Base-by-base conservation (phyloP, 1,140 invertebrate species). In the Eupristina koningsbergeri region DNA sequence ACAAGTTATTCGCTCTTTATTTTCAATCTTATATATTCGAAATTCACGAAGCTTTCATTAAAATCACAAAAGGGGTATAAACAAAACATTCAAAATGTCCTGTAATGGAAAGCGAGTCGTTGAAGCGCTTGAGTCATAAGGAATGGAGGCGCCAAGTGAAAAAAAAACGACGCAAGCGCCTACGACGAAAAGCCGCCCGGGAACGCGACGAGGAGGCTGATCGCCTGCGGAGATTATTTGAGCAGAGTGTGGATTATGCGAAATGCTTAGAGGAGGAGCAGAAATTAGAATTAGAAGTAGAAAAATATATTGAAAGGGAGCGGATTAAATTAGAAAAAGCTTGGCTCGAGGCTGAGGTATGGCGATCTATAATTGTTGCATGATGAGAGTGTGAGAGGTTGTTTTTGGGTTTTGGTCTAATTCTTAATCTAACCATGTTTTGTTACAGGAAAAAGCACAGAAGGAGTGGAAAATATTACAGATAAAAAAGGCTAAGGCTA, bases 111-210 rank as follows among this genome's bases (percentile, higher is more conserved):
- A 85, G 75, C 47, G 85, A 73, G 80, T 29, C 22, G 63, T 36
- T 47, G 31, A 63, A 64, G 47, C 71, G 84, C 45, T 83, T 85
- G 53, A 93, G 91, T 63, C 94, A 94, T 87, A 93, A 91, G 86
- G 91, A 93, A 88, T 95, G 94, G 94, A 92, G 95, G 86, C 93
- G 93, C 88, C 88, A 93, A 71, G 94, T 92, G 5, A 95, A 95
- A 89, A 94, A 92, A 84, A 92, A 94, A 87, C 92, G 94, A 89
- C 92, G 94, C 85, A 93, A 93, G 88, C 92, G 90, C 85, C 90
- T 94, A 67, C 90, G 95, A 85, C 92, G 88, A 73, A 85, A 89
- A 86, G 85, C 88, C 58, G 95, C 94, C 13, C 86, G 84, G 36
- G 84, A 88, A 47, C 88, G 90, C 0, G 89, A 92, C 58, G 85